Conservation (phyloP, 2,888 invertebrate genomes). For the Willowsia nigromaculata region DNA sequence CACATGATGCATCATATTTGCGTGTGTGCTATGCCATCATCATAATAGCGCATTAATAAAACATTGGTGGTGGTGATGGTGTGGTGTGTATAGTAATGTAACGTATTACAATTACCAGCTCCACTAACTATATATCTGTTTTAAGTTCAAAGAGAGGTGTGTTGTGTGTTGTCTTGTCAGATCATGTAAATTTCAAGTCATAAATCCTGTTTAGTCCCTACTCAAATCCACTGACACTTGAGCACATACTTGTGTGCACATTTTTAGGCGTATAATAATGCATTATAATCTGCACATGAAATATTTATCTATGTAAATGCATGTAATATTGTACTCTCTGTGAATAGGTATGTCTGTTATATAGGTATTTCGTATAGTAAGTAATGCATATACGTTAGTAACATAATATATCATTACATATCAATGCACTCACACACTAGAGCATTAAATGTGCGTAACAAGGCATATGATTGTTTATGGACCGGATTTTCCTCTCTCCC, state of each 20-base stretch:
- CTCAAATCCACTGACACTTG: slow-evolving; percentile 57
- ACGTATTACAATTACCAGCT: neutral
- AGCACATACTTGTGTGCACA: neutral
- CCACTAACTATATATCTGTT: neutral
- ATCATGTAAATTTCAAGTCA: slow-evolving; percentile 69
- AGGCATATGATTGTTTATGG: slow-evolving; percentile 43
- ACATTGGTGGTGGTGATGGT: neutral
- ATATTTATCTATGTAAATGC: neutral
- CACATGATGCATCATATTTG: slow-evolving; percentile 14
- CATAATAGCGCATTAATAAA: neutral
- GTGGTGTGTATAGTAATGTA: neutral
- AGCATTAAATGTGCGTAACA: neutral
- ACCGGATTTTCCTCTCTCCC: slow-evolving; percentile 46
- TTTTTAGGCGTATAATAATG: neutral
- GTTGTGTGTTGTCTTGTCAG: slow-evolving; percentile 54
- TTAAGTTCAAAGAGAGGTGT: slow-evolving; percentile 50
- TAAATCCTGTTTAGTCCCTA: slow-evolving; percentile 65
- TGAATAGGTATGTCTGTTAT: neutral
- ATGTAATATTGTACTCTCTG: neutral
- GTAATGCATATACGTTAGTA: neutral
- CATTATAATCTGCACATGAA: neutral
- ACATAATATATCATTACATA: neutral
- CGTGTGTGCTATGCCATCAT: neutral
- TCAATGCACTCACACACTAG: neutral
- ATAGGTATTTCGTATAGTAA: neutral